Percentiles rank a stretch among this genome's conserved stretches.
These are phyloP conservation scores for Metopia argyrocephala DNA, from an alignment of 2,888 invertebrate species.

Conservation along the genomic window DNA sequence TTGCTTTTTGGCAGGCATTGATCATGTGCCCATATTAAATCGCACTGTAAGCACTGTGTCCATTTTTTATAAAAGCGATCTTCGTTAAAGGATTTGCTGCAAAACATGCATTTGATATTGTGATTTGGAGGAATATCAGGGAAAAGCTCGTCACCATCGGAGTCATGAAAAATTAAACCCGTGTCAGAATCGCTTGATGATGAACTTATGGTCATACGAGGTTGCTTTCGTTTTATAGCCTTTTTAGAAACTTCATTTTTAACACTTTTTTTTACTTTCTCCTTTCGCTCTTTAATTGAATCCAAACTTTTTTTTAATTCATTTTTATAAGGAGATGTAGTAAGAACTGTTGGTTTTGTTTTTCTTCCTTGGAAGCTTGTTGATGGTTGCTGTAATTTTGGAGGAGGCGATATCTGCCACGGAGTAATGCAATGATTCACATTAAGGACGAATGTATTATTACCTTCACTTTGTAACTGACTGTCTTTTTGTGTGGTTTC, in stretches of 20 bases:
- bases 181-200: constrained; percentile 30
- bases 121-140: constrained; percentile 7
- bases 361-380: constrained; percentile 45
- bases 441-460: too few species aligned
- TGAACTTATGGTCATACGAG: constrained; percentile 37
- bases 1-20: constrained; percentile 41
- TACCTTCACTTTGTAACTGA: too few species aligned
- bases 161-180: constrained; percentile 28
- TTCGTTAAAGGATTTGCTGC: constrained; percentile 36
- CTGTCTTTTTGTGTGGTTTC: too few species aligned
- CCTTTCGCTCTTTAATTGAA: constrained; percentile 10
- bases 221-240: not conserved
- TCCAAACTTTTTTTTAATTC: constrained; percentile 44
- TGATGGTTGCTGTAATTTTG: constrained; percentile 32
- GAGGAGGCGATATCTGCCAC: constrained; percentile 52
- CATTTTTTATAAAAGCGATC: constrained; percentile 35
- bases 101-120: constrained; percentile 24
- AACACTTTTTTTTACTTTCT: too few species aligned
- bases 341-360: constrained; percentile 35
- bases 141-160: constrained; percentile 15
- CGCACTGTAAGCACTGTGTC: constrained; percentile 48
- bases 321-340: constrained; percentile 50
- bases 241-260: too few species aligned
- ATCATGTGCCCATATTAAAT: constrained; percentile 44
- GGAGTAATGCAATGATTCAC: constrained; percentile 28